These are phyloP conservation scores for Dicrurus megarhynchus DNA, from an alignment of 2,113 vertebrate genomes.

Conservation along the genomic window DNA sequence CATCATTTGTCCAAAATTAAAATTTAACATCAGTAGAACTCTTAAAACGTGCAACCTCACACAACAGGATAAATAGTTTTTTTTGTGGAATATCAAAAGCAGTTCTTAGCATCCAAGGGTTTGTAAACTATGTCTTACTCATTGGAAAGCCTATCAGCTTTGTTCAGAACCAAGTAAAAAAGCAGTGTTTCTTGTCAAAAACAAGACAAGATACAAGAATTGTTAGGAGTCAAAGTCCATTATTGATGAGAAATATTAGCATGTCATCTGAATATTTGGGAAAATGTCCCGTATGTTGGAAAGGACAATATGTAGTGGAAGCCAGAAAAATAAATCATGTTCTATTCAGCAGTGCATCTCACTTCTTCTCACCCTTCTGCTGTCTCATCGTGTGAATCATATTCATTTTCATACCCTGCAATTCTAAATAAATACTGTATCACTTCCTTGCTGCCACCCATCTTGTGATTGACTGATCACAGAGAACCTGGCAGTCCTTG, in stretches of 20 bases:
- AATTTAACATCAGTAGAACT: not conserved
- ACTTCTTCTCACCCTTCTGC: not conserved
- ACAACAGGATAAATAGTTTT: not conserved
- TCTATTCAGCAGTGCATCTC: not conserved
- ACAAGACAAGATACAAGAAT: not conserved
- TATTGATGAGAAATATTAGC: not conserved
- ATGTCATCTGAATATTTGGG: not conserved
- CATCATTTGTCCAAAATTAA: not conserved
- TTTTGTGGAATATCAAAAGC: not conserved
- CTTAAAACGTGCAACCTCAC: not conserved
- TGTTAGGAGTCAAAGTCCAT: not conserved
- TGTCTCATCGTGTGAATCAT: not conserved
- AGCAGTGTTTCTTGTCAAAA: not conserved
- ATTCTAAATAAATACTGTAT: not conserved
- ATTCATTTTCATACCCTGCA: not conserved
- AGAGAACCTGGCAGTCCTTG: not conserved
- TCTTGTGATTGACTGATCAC: not conserved
- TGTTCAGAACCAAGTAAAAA: not conserved
- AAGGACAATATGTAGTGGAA: not conserved
- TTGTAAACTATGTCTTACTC: not conserved
- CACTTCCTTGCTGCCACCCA: not conserved
- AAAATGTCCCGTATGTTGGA: not conserved
- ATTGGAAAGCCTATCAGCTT: not conserved
- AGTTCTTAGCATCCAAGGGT: not conserved
- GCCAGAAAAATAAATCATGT: not conserved